phyloP scores from a whole-genome alignment of 2,113 vertebrate genomes.

The Ciconia stormi region DNA sequence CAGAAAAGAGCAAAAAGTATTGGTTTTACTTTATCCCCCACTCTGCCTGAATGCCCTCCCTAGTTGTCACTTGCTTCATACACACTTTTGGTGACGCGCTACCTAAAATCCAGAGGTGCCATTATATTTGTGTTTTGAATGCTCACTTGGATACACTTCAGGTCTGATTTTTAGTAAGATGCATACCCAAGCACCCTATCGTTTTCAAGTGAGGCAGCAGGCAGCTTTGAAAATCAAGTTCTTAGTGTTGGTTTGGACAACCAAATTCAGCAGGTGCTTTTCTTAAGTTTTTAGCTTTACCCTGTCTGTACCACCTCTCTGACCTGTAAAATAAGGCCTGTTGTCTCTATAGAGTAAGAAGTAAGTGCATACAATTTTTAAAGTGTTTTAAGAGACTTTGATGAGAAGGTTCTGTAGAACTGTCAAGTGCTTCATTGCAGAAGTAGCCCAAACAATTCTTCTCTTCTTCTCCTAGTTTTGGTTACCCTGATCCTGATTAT shows the following conservation, averaged over 20 bases:
- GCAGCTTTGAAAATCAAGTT: neutral
- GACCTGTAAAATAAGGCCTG: neutral
- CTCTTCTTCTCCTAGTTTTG: constrained; percentile 65
- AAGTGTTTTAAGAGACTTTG: neutral
- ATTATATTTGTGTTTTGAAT: neutral
- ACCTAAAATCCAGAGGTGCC: neutral
- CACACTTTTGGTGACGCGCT: neutral
- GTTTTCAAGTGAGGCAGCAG: neutral
- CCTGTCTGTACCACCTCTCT: neutral
- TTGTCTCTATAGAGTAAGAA: neutral
- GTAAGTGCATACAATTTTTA: neutral
- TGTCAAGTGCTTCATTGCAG: neutral
- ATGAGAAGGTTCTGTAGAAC: neutral
- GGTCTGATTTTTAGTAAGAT: neutral
- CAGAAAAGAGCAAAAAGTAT: neutral
- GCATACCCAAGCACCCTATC: neutral
- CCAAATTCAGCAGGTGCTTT: neutral
- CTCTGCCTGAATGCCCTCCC: neutral
- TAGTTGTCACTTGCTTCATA: neutral
- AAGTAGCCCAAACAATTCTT: neutral
- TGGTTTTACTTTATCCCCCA: neutral
- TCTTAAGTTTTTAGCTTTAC: neutral
- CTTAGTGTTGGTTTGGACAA: neutral
- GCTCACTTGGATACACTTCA: neutral
- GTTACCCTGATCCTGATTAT: constrained; percentile 77